Evolutionary conservation across 2,797 vertebrate species (phyloP).

Genomic region (Mallotus villosus): DNA sequence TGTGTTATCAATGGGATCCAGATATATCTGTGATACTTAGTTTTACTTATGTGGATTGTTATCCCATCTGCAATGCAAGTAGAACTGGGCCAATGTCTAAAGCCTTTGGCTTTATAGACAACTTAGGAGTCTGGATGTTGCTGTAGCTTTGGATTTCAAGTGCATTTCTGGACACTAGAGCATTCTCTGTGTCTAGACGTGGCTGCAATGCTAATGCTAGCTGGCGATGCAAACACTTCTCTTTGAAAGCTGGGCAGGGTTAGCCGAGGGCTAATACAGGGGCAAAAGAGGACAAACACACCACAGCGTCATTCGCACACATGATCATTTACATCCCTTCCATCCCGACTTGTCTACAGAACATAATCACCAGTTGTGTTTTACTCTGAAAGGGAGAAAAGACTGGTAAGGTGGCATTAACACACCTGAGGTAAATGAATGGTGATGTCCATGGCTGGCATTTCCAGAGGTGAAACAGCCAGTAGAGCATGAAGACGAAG

Average conservation of each 20-base stretch:
- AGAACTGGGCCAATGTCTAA: slow-evolving; percentile 8
- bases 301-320: not conserved
- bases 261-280: not conserved
- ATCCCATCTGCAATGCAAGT: not conserved
- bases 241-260: not conserved
- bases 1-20: not conserved
- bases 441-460: not conserved
- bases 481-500: not conserved
- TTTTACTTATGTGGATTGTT: not conserved
- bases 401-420: not conserved
- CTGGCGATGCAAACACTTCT: slow-evolving; percentile 7
- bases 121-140: not conserved
- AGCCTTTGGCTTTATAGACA: slow-evolving; percentile 3
- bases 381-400: not conserved
- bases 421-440: not conserved
- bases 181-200: not conserved
- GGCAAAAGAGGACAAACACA: not conserved
- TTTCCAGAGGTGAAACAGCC: not conserved
- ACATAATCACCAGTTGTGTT: not conserved
- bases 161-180: not conserved
- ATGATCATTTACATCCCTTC: not conserved
- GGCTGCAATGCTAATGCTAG: not conserved
- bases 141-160: not conserved
- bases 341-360: not conserved
- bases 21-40: slow-evolving; percentile 34